Conservation (phyloP, 2,888 invertebrate species). For the Listrodromus nycthemerus region DNA sequence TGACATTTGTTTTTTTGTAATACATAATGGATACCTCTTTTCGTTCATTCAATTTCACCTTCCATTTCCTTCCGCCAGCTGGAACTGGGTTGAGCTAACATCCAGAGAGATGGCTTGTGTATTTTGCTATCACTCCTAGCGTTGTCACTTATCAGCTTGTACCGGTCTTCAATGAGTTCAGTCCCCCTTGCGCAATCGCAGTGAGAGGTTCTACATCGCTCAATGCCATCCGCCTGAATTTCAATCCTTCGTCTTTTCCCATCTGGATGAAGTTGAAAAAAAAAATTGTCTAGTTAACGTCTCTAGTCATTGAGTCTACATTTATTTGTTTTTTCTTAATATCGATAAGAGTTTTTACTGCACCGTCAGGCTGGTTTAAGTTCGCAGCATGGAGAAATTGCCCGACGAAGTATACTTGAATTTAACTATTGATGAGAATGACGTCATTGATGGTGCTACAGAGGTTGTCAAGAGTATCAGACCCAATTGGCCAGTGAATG, state of each 20-base stretch:
- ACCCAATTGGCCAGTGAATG: conserved; percentile 89
- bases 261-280: not conserved
- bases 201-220: conserved; percentile 20
- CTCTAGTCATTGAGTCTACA: not conserved
- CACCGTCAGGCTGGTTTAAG: conserved; percentile 20
- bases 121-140: conserved; percentile 13
- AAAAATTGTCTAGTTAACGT: not conserved
- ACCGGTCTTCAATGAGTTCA: conserved; percentile 39
- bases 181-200: conserved; percentile 6
- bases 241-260: not conserved
- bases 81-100: not conserved
- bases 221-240: not conserved
- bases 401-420: conserved; percentile 85
- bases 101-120: conserved; percentile 9
- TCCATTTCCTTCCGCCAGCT: not conserved
- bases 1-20: too few relatives aligned
- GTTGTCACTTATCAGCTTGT: conserved; percentile 35
- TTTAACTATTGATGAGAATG: conserved; percentile 88
- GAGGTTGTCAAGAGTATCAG: conserved; percentile 89
- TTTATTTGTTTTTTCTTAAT: not conserved
- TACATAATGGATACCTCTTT: not conserved
- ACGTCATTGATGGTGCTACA: conserved; percentile 89
- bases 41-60: not conserved
- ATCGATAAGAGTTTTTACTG: not conserved
- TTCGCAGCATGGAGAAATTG: conserved; percentile 69